Evolutionary conservation across 2,113 vertebrate genomes (phyloP).

Genomic region (Mus spicilegus): DNA sequence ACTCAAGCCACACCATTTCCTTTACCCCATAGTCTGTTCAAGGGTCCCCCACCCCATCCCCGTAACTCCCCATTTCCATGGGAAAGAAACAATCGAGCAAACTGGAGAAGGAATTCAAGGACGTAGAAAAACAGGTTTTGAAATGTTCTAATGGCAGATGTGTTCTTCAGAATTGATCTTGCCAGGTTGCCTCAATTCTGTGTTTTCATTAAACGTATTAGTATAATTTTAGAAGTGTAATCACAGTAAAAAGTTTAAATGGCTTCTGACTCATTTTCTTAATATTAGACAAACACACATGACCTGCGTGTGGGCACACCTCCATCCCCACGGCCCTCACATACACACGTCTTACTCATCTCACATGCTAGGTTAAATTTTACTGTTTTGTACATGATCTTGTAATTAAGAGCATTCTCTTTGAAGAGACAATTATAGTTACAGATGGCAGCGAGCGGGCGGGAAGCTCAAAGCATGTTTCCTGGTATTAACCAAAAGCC

Average conservation of each 20-base stretch:
- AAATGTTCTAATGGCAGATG: background rate
- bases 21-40: background rate
- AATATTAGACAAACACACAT: slow-evolving; percentile 44
- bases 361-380: slow-evolving; percentile 52
- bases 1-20: background rate
- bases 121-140: background rate
- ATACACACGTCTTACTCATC: slow-evolving; percentile 46
- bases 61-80: background rate
- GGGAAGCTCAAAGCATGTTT: slow-evolving; percentile 63
- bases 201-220: slow-evolving; percentile 42
- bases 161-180: slow-evolving; percentile 17
- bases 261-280: slow-evolving; percentile 52
- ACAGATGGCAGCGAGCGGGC: slow-evolving; percentile 38
- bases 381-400: slow-evolving; percentile 54
- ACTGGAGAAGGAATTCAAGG: background rate
- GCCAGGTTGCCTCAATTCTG: background rate
- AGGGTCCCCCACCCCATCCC: no score
- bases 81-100: background rate
- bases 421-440: slow-evolving; percentile 73
- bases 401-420: slow-evolving; percentile 73
- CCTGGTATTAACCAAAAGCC: slow-evolving; percentile 56
- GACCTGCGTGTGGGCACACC: background rate
- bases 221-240: background rate
- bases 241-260: slow-evolving; percentile 54
- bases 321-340: background rate